phyloP scores from a whole-genome alignment of 2,888 invertebrate species.

The Agonum fuliginosum region DNA sequence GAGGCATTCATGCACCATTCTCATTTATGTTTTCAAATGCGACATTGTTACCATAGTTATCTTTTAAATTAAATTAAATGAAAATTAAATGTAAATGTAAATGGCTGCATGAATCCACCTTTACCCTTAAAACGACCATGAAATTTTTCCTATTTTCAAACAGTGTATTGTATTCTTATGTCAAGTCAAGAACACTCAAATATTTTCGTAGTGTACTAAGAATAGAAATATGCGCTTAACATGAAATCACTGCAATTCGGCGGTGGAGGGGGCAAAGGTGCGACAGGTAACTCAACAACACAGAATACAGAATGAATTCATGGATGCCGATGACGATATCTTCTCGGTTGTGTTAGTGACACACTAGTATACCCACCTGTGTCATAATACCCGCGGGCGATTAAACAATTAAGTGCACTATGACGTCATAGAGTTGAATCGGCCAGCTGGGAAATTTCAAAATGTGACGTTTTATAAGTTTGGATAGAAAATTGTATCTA shows the following conservation, averaged over 20 bases:
- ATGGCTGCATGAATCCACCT: too few relatives aligned
- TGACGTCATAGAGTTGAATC: neutral
- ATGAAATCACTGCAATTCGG: neutral
- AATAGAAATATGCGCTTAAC: neutral
- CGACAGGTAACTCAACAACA: neutral
- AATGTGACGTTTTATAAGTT: neutral
- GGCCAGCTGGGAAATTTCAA: neutral
- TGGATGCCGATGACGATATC: neutral
- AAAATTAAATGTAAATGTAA: too few relatives aligned
- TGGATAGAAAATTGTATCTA: neutral
- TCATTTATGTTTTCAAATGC: too few relatives aligned
- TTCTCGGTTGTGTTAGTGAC: neutral
- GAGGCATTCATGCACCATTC: too few relatives aligned
- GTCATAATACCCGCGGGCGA: conserved; percentile 18
- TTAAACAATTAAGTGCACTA: conserved; percentile 17
- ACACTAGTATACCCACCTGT: neutral
- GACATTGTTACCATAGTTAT: too few relatives aligned
- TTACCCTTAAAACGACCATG: too few relatives aligned
- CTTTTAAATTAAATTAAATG: too few relatives aligned
- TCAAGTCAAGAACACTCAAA: neutral
- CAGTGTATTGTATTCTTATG: neutral
- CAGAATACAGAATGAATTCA: neutral
- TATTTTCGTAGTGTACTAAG: neutral
- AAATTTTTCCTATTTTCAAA: too few relatives aligned
- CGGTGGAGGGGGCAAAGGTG: neutral